Evolutionary conservation across 2,888 invertebrate species (phyloP).

Genomic region (Aplocera efformata): DNA sequence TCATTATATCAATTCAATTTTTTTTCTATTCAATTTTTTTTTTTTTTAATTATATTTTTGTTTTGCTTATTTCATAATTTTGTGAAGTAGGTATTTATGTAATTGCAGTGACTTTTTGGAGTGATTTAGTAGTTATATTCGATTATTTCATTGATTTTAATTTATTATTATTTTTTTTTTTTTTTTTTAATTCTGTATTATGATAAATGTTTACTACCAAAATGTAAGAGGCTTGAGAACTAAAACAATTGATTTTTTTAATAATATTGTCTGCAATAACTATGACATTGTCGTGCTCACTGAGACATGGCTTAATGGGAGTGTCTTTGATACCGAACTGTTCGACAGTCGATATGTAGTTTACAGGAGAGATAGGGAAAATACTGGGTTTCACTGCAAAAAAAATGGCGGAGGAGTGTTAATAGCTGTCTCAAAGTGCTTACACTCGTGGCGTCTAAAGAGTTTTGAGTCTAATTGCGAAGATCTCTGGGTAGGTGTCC

Average conservation of each 20-base stretch:
- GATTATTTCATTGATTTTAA: background rate
- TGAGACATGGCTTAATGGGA: conserved; percentile 19
- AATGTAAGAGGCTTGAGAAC: conserved; percentile 24
- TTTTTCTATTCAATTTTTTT: too few relatives aligned
- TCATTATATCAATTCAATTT: too few relatives aligned
- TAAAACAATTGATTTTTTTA: conserved; percentile 20
- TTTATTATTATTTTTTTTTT: background rate
- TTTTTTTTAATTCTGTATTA: background rate
- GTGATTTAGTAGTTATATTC: too few relatives aligned
- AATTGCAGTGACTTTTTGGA: too few relatives aligned
- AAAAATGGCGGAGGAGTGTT: conserved; percentile 10
- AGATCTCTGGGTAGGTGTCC: conserved; percentile 17
- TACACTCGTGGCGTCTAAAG: conserved; percentile 3
- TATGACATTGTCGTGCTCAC: conserved; percentile 22
- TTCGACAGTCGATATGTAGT: conserved; percentile 24
- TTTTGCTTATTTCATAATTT: too few relatives aligned
- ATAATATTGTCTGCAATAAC: conserved; percentile 14
- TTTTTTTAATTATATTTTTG: too few relatives aligned
- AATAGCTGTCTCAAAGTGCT: conserved; percentile 6
- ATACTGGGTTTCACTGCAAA: background rate
- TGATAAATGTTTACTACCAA: conserved; percentile 20
- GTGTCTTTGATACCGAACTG: conserved; percentile 16
- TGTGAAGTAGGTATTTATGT: too few relatives aligned
- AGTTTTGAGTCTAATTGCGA: conserved; percentile 11
- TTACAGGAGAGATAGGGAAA: conserved; percentile 23